Evolutionary conservation across 2,113 vertebrate genomes (phyloP).

Genomic region (Psilopsiagon aymara): DNA sequence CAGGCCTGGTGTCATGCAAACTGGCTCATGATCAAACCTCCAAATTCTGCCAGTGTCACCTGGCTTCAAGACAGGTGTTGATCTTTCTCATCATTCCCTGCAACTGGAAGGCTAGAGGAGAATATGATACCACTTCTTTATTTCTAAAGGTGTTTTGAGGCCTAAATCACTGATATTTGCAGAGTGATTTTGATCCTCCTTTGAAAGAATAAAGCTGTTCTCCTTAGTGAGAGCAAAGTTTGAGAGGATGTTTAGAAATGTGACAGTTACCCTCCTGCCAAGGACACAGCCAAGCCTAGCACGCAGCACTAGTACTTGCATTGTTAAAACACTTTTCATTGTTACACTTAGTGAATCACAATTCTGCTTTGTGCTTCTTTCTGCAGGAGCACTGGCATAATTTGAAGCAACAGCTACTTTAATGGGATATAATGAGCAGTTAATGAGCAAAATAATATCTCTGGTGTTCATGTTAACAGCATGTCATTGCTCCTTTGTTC

Average conservation of each 20-base stretch:
- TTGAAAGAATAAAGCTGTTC: not conserved
- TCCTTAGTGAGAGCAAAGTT: not conserved
- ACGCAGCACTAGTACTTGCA: not conserved
- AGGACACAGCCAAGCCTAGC: not conserved
- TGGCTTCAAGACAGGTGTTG: not conserved
- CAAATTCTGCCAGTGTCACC: not conserved
- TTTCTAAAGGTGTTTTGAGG: not conserved
- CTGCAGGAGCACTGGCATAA: constrained; percentile 1
- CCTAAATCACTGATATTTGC: not conserved
- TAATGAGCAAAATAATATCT: constrained; percentile 67
- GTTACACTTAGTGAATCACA: constrained; percentile 44
- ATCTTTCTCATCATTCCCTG: not conserved
- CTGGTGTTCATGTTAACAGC: constrained; percentile 43
- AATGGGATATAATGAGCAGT: constrained; percentile 51
- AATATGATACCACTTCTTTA: not conserved
- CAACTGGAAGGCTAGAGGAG: not conserved
- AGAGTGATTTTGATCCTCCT: not conserved
- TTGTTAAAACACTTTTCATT: not conserved
- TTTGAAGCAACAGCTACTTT: constrained; percentile 32
- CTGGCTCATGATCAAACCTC: not conserved
- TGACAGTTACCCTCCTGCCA: not conserved
- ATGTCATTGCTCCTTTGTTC: constrained; percentile 55
- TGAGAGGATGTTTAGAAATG: not conserved
- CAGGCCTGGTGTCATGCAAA: not conserved
- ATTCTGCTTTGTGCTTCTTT: constrained; percentile 27